Evolutionary conservation across 1,140 invertebrate species (phyloP).

Genomic region (Tetramorium alpestre): DNA sequence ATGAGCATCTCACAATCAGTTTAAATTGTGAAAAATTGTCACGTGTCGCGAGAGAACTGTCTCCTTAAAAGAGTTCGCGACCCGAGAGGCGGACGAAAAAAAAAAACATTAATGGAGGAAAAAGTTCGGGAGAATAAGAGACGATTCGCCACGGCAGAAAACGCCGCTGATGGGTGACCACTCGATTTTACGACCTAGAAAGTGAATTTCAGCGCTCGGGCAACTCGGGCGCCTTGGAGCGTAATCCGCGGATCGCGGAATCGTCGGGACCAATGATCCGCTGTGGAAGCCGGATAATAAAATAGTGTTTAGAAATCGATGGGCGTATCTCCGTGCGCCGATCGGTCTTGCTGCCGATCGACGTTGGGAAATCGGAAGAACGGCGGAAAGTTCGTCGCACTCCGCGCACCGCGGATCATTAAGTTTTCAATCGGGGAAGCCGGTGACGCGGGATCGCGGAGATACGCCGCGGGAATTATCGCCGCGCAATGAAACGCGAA

Average conservation of each 20-base stretch:
- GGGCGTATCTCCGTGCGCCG: constrained; percentile 59
- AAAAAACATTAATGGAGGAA: neutral
- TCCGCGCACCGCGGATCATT: constrained; percentile 46
- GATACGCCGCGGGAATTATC: constrained; percentile 16
- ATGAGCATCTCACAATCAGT: neutral
- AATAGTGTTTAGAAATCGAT: constrained; percentile 77
- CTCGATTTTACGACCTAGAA: constrained; percentile 84
- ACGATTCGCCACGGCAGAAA: constrained; percentile 78
- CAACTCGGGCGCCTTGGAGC: constrained; percentile 36
- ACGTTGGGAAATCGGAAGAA: constrained; percentile 32
- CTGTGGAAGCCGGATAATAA: constrained; percentile 67
- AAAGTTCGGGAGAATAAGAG: constrained; percentile 30
- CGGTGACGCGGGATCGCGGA: neutral
- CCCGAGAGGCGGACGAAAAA: neutral
- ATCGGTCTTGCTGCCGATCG: constrained; percentile 17
- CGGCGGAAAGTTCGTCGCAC: constrained; percentile 31
- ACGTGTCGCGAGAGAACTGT: neutral
- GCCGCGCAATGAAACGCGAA: neutral
- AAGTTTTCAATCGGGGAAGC: constrained; percentile 37
- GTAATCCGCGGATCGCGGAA: constrained; percentile 27
- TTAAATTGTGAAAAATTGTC: neutral
- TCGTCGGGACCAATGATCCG: constrained; percentile 31
- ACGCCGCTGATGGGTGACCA: constrained; percentile 54
- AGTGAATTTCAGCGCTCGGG: constrained; percentile 79
- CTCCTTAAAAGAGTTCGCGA: neutral